A percentile compares a stretch with the other conserved stretches of the same genome.
These are phyloP conservation scores for Drusus annulatus DNA, from an alignment of 1,140 invertebrate species.

Conservation along the genomic window DNA sequence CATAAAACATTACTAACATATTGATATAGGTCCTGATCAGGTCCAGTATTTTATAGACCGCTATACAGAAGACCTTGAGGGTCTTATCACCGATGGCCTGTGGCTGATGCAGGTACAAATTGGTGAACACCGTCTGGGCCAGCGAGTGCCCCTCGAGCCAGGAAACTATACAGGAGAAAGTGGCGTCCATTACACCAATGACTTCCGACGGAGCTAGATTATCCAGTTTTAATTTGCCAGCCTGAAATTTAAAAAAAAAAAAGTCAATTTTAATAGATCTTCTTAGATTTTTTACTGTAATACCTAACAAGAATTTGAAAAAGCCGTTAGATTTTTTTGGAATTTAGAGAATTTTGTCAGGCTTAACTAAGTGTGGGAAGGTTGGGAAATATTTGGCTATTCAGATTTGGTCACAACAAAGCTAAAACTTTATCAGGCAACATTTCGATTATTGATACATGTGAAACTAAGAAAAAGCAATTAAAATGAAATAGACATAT, in stretches of 20 bases:
- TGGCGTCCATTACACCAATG: slow-evolving; percentile 94
- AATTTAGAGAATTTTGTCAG: too few relatives aligned
- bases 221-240: slow-evolving; percentile 85
- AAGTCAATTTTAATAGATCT: too few relatives aligned
- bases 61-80: slow-evolving; percentile 89
- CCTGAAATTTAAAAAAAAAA: slow-evolving; percentile 67
- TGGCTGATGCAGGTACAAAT: slow-evolving; percentile 95
- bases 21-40: slow-evolving; percentile 92
- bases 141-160: slow-evolving; percentile 97
- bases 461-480: too few relatives aligned
- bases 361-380: too few relatives aligned
- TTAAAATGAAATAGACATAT: too few relatives aligned
- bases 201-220: slow-evolving; percentile 80
- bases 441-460: too few relatives aligned
- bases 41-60: slow-evolving; percentile 92
- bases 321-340: too few relatives aligned
- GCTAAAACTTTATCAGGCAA: too few relatives aligned
- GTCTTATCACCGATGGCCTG: slow-evolving; percentile 87
- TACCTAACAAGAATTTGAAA: too few relatives aligned
- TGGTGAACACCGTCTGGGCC: slow-evolving; percentile 97
- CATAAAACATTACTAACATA: slow-evolving; percentile 72
- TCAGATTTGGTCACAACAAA: too few relatives aligned
- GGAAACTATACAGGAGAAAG: slow-evolving; percentile 92
- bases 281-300: too few relatives aligned
- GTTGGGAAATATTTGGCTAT: too few relatives aligned